Evolutionary conservation across 2,888 invertebrate genomes (phyloP).

Genomic region (Venusia cambrica): DNA sequence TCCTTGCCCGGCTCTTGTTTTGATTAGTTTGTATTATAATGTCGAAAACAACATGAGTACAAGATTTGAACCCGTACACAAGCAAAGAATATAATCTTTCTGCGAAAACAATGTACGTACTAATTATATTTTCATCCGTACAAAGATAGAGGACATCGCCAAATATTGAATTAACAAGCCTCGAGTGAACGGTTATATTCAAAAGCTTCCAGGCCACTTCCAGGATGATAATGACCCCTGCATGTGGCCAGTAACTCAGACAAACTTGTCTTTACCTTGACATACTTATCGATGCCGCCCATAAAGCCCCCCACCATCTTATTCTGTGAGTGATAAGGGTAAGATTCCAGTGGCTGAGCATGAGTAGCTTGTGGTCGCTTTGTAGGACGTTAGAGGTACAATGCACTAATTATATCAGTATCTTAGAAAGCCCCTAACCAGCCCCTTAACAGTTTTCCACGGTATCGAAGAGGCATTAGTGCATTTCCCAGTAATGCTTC

Average conservation of each 20-base stretch:
- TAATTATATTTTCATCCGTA: too few species aligned
- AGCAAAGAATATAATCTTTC: too few species aligned
- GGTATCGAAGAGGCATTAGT: constrained; percentile 75
- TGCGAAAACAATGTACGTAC: too few species aligned
- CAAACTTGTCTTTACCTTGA: constrained; percentile 55
- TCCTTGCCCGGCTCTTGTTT: too few species aligned
- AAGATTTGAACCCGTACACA: too few species aligned
- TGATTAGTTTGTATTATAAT: too few species aligned
- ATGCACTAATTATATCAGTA: constrained; percentile 78
- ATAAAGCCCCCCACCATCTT: constrained; percentile 5
- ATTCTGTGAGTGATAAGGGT: constrained; percentile 29
- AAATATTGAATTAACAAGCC: constrained; percentile 60
- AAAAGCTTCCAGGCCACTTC: constrained; percentile 55
- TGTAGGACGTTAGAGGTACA: constrained; percentile 65
- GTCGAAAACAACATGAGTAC: too few species aligned
- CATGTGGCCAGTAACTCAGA: constrained; percentile 64
- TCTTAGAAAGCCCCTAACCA: constrained; percentile 79
- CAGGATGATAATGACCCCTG: constrained; percentile 64
- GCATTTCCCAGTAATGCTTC: constrained; percentile 77
- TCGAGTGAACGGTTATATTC: constrained; percentile 50
- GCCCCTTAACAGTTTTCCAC: constrained; percentile 80
- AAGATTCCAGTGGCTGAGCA: constrained; percentile 24
- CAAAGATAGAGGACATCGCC: too few species aligned
- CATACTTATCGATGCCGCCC: constrained; percentile 27
- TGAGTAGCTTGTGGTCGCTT: constrained; percentile 26